These are phyloP conservation scores for Ephialtes manifestator DNA, from an alignment of 2,888 invertebrate genomes.

Conservation along the genomic window DNA sequence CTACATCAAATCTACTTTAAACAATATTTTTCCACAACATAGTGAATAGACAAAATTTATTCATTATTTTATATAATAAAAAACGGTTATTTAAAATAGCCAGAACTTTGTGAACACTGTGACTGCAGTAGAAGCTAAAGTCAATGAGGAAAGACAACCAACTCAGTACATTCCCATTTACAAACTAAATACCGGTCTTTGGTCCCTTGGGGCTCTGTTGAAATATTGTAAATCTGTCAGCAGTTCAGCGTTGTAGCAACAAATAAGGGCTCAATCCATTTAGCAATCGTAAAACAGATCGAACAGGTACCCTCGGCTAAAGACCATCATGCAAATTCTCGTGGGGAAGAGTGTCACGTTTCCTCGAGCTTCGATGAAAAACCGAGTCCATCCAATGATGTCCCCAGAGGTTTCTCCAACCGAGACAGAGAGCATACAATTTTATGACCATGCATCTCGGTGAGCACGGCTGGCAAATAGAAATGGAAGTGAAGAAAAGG, in stretches of 20 bases:
- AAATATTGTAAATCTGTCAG: not conserved
- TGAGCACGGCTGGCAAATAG: not conserved
- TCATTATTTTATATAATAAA: no score
- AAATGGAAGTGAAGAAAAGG: not conserved
- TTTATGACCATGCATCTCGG: conserved; percentile 1
- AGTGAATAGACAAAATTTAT: no score
- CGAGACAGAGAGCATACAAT: not conserved
- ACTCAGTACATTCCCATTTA: no score
- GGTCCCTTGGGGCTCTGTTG: not conserved
- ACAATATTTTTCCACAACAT: no score
- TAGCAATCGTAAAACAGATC: conserved; percentile 14
- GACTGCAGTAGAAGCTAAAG: no score
- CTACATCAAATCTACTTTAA: no score
- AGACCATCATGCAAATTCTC: conserved; percentile 16
- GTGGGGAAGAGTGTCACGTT: conserved; percentile 5
- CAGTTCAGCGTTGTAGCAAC: not conserved
- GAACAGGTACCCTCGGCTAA: conserved; percentile 1
- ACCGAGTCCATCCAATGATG: not conserved
- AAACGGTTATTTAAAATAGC: no score
- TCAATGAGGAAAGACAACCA: no score
- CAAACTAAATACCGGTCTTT: no score
- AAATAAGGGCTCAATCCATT: conserved; percentile 17
- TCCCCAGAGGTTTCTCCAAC: not conserved
- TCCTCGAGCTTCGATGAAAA: conserved; percentile 5
- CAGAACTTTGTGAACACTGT: no score